Conservation (phyloP, 2,888 invertebrate genomes). For the Parapristionchus giblindavisi region DNA sequence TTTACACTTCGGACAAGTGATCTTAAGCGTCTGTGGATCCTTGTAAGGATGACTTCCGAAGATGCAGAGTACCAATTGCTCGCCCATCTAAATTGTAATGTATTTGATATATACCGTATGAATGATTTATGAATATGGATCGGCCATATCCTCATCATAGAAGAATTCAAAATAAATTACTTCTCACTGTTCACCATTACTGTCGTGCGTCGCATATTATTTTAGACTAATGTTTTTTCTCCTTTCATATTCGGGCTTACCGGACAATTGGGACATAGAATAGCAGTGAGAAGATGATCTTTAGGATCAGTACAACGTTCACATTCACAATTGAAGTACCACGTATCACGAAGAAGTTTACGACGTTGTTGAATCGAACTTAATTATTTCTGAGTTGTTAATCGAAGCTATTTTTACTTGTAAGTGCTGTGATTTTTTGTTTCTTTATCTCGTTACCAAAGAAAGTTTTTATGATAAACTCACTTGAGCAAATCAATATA, state of each 20-base stretch:
- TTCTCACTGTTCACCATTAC: not conserved
- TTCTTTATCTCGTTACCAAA: not conserved
- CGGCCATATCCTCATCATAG: not conserved
- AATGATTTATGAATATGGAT: not conserved
- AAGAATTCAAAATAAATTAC: conserved; percentile 3
- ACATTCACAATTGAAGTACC: conserved; percentile 69
- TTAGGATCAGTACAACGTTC: conserved; percentile 62
- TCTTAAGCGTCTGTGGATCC: conserved; percentile 46
- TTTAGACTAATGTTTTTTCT: no score
- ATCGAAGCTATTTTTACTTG: not conserved
- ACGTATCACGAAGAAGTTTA: conserved; percentile 64
- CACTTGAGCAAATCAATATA: conserved; percentile 67
- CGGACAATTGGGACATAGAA: conserved; percentile 61
- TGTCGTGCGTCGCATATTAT: no score
- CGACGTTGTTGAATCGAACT: conserved; percentile 57
- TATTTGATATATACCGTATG: not conserved
- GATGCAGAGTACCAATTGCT: conserved; percentile 41
- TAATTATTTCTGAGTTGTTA: not conserved
- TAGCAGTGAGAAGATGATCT: conserved; percentile 64
- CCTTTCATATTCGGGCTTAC: no score
- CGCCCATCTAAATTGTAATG: conserved; percentile 38
- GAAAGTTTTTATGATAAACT: conserved; percentile 29
- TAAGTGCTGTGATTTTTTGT: not conserved
- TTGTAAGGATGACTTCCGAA: conserved; percentile 54
- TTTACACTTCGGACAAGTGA: conserved; percentile 53